A percentile compares a stretch with the other conserved stretches of the same genome.
These are phyloP conservation scores for Leptinotarsa juncta DNA, from an alignment of 2,888 invertebrate genomes.

Conservation along the genomic window DNA sequence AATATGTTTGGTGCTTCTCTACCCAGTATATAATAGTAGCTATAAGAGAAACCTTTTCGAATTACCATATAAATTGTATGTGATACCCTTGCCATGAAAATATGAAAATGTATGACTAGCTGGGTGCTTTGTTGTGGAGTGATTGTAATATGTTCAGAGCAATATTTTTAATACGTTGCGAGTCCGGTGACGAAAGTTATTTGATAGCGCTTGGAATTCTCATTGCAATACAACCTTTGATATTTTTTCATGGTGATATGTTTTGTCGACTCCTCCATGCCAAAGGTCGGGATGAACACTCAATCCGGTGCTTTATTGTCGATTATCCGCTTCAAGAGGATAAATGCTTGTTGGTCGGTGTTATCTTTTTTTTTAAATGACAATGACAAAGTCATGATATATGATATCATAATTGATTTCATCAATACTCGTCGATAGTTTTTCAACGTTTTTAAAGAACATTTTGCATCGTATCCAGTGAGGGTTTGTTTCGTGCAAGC, in stretches of 20 bases:
- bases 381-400: too few relatives aligned
- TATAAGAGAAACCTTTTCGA: conserved; percentile 49
- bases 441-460: too few relatives aligned
- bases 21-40: conserved; percentile 47
- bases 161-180: conserved; percentile 37
- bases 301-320: not conserved
- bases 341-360: too few relatives aligned
- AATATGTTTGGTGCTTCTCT: conserved; percentile 28
- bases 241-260: not conserved
- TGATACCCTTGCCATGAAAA: conserved; percentile 55
- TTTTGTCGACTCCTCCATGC: not conserved
- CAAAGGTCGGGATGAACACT: not conserved
- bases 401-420: too few relatives aligned
- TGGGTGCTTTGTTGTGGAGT: conserved; percentile 47
- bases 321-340: too few relatives aligned
- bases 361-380: too few relatives aligned
- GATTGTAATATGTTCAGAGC: conserved; percentile 47
- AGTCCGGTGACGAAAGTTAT: conserved; percentile 9
- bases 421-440: too few relatives aligned
- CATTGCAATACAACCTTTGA: conserved; percentile 5
- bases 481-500: too few relatives aligned
- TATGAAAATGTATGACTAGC: conserved; percentile 51
- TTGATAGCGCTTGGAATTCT: not conserved
- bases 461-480: too few relatives aligned
- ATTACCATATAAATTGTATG: conserved; percentile 60